A percentile compares a stretch with the other conserved stretches of the same genome.
phyloP scores from a whole-genome alignment of 2,113 vertebrate genomes.

The Hyaena hyaena region DNA sequence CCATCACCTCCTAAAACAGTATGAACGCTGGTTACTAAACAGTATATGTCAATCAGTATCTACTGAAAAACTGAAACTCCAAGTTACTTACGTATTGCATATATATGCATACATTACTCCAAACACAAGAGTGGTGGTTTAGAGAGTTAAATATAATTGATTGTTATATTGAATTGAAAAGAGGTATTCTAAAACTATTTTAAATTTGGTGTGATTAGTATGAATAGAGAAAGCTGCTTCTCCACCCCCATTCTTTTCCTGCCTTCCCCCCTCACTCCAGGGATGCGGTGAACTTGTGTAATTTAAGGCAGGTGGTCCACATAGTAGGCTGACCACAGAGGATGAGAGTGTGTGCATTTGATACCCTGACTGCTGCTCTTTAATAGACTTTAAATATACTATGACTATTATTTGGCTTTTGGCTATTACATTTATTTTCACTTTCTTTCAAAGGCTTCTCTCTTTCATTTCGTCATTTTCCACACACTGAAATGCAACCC shows the following conservation, averaged over 20 bases:
- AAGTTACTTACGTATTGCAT: neutral
- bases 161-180: conserved; percentile 66
- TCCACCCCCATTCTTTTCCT: conserved; percentile 26
- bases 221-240: conserved; percentile 64
- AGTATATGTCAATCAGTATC: neutral
- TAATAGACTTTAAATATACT: conserved; percentile 72
- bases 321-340: conserved; percentile 66
- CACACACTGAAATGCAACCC: conserved; percentile 71
- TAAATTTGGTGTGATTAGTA: conserved; percentile 37
- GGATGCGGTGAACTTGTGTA: conserved; percentile 46
- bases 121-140: neutral
- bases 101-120: neutral
- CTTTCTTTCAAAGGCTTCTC: conserved; percentile 75
- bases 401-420: conserved; percentile 70
- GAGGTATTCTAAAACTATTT: conserved; percentile 45
- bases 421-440: conserved; percentile 78
- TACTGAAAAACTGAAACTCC: neutral
- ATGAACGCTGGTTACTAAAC: neutral
- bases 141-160: conserved; percentile 43
- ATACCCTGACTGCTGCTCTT: conserved; percentile 73
- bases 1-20: neutral
- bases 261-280: conserved; percentile 7
- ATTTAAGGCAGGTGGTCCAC: conserved; percentile 77
- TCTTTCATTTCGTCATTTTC: conserved; percentile 74
- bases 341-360: conserved; percentile 66